Percentiles rank a stretch among this genome's conserved stretches.
Conservation (phyloP, 1,140 invertebrate genomes). For the Magallana ariakensis region DNA sequence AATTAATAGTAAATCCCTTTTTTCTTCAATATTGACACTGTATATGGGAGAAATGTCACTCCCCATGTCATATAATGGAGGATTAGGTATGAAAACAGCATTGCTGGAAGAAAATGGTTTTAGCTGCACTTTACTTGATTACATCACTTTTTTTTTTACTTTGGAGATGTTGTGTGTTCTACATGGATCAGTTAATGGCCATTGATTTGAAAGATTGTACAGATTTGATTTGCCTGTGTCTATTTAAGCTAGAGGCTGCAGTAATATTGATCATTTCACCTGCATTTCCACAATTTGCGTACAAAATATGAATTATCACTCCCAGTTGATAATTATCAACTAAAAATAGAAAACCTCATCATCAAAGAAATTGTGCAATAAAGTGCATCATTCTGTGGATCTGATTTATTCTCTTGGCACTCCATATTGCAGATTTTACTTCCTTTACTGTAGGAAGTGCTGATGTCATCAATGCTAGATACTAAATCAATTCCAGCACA, state of each 20-base stretch:
- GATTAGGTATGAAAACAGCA: conserved; percentile 5
- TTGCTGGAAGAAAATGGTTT: not conserved
- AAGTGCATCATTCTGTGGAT: not conserved
- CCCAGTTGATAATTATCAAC: not conserved
- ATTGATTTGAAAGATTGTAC: conserved; percentile 32
- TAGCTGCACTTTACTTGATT: conserved; percentile 33
- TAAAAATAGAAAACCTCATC: not conserved
- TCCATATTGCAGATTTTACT: conserved; percentile 4
- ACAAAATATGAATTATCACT: conserved; percentile 14
- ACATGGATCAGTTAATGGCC: conserved; percentile 23
- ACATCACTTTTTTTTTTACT: conserved; percentile 17
- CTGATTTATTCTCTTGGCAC: conserved; percentile 1
- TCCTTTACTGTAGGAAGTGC: not conserved
- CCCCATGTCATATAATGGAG: not conserved
- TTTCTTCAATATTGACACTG: conserved; percentile 7
- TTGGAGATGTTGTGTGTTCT: not conserved
- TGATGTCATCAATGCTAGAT: not conserved
- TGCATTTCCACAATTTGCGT: not conserved
- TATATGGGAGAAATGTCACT: not conserved
- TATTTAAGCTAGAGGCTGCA: conserved; percentile 16
- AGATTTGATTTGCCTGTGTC: conserved; percentile 34
- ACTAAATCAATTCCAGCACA: not conserved
- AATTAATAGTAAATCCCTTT: conserved; percentile 24
- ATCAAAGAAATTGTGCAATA: conserved; percentile 11
- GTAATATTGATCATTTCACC: conserved; percentile 31